phyloP scores from a whole-genome alignment of 2,797 vertebrate species.

The Monodelphis domestica region DNA sequence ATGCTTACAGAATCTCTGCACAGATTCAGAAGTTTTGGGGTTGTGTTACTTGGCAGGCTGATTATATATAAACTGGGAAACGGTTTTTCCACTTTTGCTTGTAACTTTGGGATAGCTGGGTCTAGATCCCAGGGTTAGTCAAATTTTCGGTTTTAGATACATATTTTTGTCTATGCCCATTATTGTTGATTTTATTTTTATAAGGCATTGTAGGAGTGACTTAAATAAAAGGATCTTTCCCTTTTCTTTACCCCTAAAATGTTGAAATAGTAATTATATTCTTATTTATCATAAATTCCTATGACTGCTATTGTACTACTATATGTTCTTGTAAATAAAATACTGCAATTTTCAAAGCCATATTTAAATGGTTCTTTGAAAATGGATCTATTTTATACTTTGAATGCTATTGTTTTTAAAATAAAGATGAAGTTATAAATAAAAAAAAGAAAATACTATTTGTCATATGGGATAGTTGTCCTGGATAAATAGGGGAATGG shows the following conservation, averaged over 20 bases:
- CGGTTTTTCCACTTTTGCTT: background rate
- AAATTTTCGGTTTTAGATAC: slow-evolving; percentile 50
- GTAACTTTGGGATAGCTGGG: slow-evolving; percentile 18
- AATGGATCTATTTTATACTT: slow-evolving; percentile 65
- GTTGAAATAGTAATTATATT: slow-evolving; percentile 23
- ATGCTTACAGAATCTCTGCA: background rate
- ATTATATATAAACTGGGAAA: slow-evolving; percentile 15
- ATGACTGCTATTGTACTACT: slow-evolving; percentile 35
- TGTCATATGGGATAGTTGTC: background rate
- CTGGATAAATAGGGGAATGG: background rate
- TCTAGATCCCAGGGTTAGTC: slow-evolving; percentile 32
- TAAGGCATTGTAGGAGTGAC: slow-evolving; percentile 28
- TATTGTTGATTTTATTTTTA: slow-evolving; percentile 46
- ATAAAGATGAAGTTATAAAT: slow-evolving; percentile 66
- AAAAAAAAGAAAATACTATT: background rate
- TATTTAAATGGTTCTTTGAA: slow-evolving; percentile 66
- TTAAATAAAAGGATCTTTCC: slow-evolving; percentile 28
- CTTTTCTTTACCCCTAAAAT: background rate
- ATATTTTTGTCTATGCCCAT: slow-evolving; percentile 41
- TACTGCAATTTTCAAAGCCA: slow-evolving; percentile 68
- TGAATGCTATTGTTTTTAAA: slow-evolving; percentile 68
- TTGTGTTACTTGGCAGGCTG: slow-evolving; percentile 26
- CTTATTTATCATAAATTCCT: slow-evolving; percentile 48
- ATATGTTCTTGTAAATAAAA: slow-evolving; percentile 70
- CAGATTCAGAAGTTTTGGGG: background rate